Percentiles rank a stretch among this genome's conserved stretches.
Conservation (phyloP, 1,140 invertebrate genomes). For the Semibalanus balanoides region DNA sequence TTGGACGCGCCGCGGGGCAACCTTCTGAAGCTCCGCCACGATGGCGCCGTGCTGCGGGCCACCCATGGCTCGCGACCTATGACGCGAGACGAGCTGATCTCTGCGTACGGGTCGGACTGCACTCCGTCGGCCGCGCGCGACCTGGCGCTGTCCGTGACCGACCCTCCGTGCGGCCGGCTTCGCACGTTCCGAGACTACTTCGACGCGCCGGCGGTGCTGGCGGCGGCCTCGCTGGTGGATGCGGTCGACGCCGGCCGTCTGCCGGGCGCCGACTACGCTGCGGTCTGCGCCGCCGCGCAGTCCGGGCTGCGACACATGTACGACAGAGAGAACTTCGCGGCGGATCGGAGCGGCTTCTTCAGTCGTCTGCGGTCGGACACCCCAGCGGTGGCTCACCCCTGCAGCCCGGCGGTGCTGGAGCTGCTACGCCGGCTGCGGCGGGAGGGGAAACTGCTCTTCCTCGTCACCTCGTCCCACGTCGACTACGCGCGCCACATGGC, state of each 20-base stretch:
- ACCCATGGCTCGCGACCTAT: background rate
- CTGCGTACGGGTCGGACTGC: background rate
- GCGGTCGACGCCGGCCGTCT: background rate
- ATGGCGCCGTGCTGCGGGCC: background rate
- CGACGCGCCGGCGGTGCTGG: background rate
- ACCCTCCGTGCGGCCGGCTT: background rate
- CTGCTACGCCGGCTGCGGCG: background rate
- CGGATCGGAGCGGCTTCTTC: background rate
- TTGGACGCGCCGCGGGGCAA: background rate
- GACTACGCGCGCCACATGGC: conserved; percentile 27
- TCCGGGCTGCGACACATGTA: background rate
- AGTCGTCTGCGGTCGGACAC: background rate
- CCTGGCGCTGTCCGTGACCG: background rate
- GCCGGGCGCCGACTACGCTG: background rate
- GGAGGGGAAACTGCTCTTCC: conserved; percentile 16
- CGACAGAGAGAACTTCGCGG: background rate
- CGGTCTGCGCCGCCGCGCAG: background rate
- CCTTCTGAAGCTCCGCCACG: background rate
- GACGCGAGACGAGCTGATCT: background rate
- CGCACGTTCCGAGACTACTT: background rate
- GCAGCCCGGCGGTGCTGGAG: background rate
- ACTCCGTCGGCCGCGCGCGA: background rate
- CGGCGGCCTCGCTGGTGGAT: background rate
- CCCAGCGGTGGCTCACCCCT: background rate
- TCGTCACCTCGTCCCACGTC: conserved; percentile 28